Conservation (phyloP, 2,113 vertebrate species). For the Gymnarchus niloticus region DNA sequence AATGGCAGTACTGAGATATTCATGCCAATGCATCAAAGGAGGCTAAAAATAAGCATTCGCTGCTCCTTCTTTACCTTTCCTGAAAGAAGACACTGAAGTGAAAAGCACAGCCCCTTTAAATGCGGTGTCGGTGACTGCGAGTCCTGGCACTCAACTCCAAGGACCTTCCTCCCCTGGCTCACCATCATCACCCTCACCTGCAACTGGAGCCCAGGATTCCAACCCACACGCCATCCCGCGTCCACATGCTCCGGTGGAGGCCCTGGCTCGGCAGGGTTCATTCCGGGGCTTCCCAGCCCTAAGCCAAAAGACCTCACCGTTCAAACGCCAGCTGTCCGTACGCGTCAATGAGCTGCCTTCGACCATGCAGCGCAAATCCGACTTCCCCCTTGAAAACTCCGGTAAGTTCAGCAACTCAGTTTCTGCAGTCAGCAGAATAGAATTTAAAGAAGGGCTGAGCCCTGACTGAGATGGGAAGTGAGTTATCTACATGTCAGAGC, state of each 20-base stretch:
- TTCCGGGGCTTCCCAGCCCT: slow-evolving; percentile 94
- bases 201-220: slow-evolving; percentile 60
- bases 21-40: neutral
- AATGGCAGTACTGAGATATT: too few relatives aligned
- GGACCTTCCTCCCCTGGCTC: slow-evolving; percentile 57
- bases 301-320: slow-evolving; percentile 95
- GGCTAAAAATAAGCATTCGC: neutral
- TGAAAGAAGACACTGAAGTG: slow-evolving; percentile 67
- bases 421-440: neutral
- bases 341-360: slow-evolving; percentile 95
- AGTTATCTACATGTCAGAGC: neutral
- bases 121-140: slow-evolving; percentile 28
- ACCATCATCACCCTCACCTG: slow-evolving; percentile 75
- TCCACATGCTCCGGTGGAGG: slow-evolving; percentile 86
- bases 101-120: slow-evolving; percentile 20
- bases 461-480: neutral
- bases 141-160: slow-evolving; percentile 54
- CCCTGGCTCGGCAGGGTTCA: slow-evolving; percentile 89
- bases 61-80: neutral
- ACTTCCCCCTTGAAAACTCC: slow-evolving; percentile 87
- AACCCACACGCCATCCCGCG: slow-evolving; percentile 85
- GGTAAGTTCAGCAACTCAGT: slow-evolving; percentile 57
- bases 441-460: neutral
- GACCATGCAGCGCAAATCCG: slow-evolving; percentile 91
- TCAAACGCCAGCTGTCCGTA: slow-evolving; percentile 90